Percentiles rank a stretch among this genome's conserved stretches.
Evolutionary conservation across 37 sponge, comb jelly and placozoan species (phyloP).

Genomic region (Beroe ovata): DNA sequence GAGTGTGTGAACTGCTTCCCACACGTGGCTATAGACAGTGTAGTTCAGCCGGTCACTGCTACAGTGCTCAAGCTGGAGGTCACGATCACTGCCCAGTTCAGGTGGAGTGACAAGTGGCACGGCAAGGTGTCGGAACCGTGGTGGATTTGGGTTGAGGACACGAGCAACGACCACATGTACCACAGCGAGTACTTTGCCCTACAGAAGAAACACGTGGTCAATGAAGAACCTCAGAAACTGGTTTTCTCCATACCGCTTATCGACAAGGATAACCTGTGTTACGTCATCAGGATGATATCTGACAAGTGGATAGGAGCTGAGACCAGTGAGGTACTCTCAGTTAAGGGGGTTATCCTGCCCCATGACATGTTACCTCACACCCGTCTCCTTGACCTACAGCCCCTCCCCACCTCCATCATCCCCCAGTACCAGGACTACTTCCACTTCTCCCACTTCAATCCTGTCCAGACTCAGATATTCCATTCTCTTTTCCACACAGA

Average conservation of each 20-base stretch:
- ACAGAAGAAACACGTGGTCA: conserved; percentile 87
- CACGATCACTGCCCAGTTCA: conserved; percentile 82
- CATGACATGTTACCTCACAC: conserved; percentile 95
- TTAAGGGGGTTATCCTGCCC: conserved; percentile 92
- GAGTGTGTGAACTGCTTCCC: conserved; percentile 76
- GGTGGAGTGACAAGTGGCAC: conserved; percentile 84
- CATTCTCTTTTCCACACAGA: conserved; percentile 96
- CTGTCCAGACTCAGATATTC: conserved; percentile 94
- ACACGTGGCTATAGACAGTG: conserved; percentile 71
- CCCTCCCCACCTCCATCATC: conserved; percentile 82
- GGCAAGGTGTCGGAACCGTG: conserved; percentile 83
- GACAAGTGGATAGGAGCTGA: conserved; percentile 96
- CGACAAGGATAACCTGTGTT: conserved; percentile 87
- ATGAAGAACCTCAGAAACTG: conserved; percentile 75
- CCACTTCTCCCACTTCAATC: conserved; percentile 90
- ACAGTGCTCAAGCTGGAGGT: conserved; percentile 84
- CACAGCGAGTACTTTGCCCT: conserved; percentile 87
- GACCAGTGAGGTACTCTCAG: conserved; percentile 77
- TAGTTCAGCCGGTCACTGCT: conserved; percentile 94
- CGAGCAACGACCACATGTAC: conserved; percentile 89
- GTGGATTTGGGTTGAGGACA: conserved; percentile 98
- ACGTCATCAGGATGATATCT: conserved; percentile 80
- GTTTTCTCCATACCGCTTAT: conserved; percentile 93
- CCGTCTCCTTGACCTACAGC: conserved; percentile 92
- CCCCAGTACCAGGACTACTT: conserved; percentile 76